A percentile compares a stretch with the other conserved stretches of the same genome.
Conservation (phyloP, 2,113 vertebrate genomes). For the Nothocercus julius region DNA sequence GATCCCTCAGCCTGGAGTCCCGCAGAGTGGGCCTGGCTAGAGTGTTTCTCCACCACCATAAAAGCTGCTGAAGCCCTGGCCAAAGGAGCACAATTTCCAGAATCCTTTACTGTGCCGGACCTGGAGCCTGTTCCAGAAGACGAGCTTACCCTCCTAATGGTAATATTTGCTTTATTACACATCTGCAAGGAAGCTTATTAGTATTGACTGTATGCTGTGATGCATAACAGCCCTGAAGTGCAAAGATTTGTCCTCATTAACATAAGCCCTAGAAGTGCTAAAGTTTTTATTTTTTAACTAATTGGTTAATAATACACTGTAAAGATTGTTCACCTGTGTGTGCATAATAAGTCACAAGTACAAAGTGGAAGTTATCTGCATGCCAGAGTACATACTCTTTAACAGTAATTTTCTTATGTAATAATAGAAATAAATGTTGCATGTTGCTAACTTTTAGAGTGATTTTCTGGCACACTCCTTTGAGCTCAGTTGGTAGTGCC, state of each 20-base stretch:
- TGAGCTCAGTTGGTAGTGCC: background rate
- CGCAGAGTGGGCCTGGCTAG: conserved; percentile 95
- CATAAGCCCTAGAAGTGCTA: background rate
- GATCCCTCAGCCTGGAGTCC: conserved; percentile 87
- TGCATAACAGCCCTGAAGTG: background rate
- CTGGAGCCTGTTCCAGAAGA: conserved; percentile 93
- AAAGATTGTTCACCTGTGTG: background rate
- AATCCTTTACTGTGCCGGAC: conserved; percentile 92
- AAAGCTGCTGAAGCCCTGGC: conserved; percentile 95
- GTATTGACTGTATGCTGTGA: rapidly evolving
- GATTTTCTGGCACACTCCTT: background rate
- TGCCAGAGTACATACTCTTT: background rate
- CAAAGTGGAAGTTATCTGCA: background rate
- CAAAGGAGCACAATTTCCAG: conserved; percentile 89
- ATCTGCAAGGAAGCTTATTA: background rate
- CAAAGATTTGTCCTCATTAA: background rate
- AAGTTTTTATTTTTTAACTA: background rate
- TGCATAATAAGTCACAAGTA: background rate
- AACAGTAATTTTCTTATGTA: background rate
- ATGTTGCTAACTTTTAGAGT: background rate
- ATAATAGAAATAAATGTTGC: background rate
- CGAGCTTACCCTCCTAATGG: conserved; percentile 91
- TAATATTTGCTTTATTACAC: conserved; percentile 45
- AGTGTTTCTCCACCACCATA: conserved; percentile 94
- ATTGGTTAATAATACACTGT: background rate